phyloP scores from a whole-genome alignment of 2,113 vertebrate genomes.

The Stegostoma tigrinum region DNA sequence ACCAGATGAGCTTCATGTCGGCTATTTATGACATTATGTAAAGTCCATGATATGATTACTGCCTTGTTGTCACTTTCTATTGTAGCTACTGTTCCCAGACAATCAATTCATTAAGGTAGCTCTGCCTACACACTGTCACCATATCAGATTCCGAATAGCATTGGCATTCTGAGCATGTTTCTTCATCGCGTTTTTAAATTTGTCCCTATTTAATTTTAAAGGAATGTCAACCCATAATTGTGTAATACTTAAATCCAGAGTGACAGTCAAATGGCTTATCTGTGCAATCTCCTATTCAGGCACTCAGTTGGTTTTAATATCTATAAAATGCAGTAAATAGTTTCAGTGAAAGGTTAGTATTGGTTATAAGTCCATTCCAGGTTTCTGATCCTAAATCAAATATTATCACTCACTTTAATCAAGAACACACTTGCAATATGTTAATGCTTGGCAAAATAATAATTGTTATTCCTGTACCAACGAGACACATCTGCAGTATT shows the following conservation, averaged over 20 bases:
- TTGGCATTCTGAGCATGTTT: not conserved
- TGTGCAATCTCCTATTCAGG: not conserved
- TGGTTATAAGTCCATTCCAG: slow-evolving; percentile 15
- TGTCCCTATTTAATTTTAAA: slow-evolving; percentile 3
- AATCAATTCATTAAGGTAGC: not conserved
- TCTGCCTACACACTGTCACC: not conserved
- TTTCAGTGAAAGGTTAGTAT: not conserved
- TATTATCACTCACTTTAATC: not conserved
- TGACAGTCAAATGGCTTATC: not conserved
- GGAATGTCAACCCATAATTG: not conserved
- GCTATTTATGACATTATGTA: not conserved
- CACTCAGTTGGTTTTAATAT: not conserved
- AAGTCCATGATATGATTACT: not conserved
- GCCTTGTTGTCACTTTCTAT: not conserved
- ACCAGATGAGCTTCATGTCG: not conserved
- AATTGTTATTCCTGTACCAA: slow-evolving; percentile 17
- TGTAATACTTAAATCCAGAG: slow-evolving; percentile 3
- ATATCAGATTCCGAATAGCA: not conserved
- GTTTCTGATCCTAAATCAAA: slow-evolving; percentile 25
- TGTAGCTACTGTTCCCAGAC: not conserved
- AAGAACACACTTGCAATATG: not conserved
- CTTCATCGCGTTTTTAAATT: not conserved
- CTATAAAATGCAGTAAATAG: slow-evolving; percentile 7
- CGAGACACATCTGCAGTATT: slow-evolving; percentile 19
- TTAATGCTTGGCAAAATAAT: not conserved